Percentiles rank a stretch among this genome's conserved stretches.
These are phyloP conservation scores for Macrostomum lignano DNA, from an alignment of 1,140 invertebrate species.

Conservation along the genomic window DNA sequence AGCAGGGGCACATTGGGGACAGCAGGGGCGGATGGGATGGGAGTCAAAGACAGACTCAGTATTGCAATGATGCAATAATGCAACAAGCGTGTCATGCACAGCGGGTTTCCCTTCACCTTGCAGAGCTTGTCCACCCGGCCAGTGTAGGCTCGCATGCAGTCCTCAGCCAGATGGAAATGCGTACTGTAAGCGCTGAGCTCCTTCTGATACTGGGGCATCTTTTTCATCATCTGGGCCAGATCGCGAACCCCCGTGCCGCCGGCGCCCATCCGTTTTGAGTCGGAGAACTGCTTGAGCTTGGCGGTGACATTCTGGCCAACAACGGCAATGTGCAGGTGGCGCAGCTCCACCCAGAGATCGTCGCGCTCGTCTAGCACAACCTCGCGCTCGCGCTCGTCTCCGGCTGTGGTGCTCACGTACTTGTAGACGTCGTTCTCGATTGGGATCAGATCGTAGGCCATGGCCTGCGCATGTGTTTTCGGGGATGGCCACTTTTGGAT, in stretches of 20 bases:
- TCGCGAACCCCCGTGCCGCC: constrained; percentile 71
- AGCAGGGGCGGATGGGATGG: too few species aligned
- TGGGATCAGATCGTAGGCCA: constrained; percentile 89
- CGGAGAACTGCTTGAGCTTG: constrained; percentile 46
- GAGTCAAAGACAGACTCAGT: too few species aligned
- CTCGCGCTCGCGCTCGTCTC: constrained; percentile 44
- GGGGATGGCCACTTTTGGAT: too few species aligned
- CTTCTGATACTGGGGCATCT: constrained; percentile 99
- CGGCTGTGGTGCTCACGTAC: constrained; percentile 17
- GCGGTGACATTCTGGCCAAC: constrained; percentile 59
- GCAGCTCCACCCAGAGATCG: constrained; percentile 81
- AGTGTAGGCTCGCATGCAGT: constrained; percentile 93
- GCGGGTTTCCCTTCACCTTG: too few species aligned
- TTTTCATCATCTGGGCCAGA: constrained; percentile 93
- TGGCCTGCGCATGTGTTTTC: too few species aligned
- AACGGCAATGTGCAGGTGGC: constrained; percentile 95
- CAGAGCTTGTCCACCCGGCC: constrained; percentile 85
- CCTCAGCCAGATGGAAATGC: constrained; percentile 83
- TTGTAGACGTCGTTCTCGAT: constrained; percentile 98
- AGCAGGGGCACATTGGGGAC: too few species aligned
- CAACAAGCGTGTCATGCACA: too few species aligned
- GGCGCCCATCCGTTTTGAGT: constrained; percentile 18
- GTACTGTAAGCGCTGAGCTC: constrained; percentile 94
- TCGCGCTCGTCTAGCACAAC: constrained; percentile 95
- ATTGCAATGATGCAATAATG: too few species aligned